Base-by-base conservation (phyloP, 2,888 invertebrate genomes). In the Hirudinaria manillensis region DNA sequence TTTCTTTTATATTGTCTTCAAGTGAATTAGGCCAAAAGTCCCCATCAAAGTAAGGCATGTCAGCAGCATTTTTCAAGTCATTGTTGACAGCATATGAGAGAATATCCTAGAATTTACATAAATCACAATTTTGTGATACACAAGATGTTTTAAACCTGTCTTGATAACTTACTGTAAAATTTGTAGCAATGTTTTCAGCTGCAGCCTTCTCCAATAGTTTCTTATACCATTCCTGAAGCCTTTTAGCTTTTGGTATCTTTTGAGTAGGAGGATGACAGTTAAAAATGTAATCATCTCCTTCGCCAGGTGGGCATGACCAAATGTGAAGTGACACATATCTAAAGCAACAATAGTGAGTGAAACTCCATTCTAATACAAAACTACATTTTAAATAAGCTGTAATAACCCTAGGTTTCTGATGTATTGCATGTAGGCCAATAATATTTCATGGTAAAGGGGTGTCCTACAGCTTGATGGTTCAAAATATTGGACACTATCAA, bases 241-340 rank as follows among this genome's bases (percentile, higher is more conserved):
- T 90, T 87, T 99, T 99, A 76, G 98, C 98, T 87, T 99, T 99
- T 71, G 99, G 99, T 86, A 99, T 99, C 87, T 96, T 98, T 87
- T 99, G 99, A 87, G 99, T 98, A 77, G 91, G 90, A 77, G 99
- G 99, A 89, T 99, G 99, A 87, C 98, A 99, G 88, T 99, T 99
- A 88, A 99, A 99, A 83, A 99, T 99, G 86, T 99, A 99, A 87
- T 99, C 99, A 86, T 99, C 99, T 74, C 99, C 99, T 88, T 99
- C 98, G 65, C 96, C 96, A 1, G 99, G 99, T 77, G 99, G 99
- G 87, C 99, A 99, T n/a, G 99, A 98, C 99, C 99, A 99, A 82
- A 99, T 99, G 85, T 99, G 99, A 77, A 98, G 99, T 96, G 97
- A 96, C n/a, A 96, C 94, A 86, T 96, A 98, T 51, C 88, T 88